Base-by-base conservation (phyloP, 2,888 invertebrate species). In the Omphaloscelis lunosa region DNA sequence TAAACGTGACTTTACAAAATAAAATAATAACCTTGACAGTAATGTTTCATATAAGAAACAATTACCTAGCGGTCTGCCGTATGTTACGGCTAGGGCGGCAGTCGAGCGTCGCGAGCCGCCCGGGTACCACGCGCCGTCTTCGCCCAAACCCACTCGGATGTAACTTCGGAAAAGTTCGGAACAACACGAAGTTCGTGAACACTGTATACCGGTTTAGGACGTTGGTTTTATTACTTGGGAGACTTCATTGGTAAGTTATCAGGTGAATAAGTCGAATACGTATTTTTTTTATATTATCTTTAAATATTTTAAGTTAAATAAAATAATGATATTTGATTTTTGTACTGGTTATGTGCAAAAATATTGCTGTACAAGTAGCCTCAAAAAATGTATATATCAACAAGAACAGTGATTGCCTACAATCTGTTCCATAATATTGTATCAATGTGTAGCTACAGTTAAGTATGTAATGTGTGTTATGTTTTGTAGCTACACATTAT, bases 151-250 rank as follows among this genome's bases (percentile, higher is more conserved):
- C 41, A 12, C 53, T 23, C 51, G 17, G 8, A n/a, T 48, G 20
- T 20, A 76, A 86, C 86, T 89, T 85, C 79, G 77, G 70, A 80
- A 88, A 88, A 89, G 84, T 86, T 87, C 77, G 63, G 45, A 70
- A 53, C 51, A 56, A 11, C n/a, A 53, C 63, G 56, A 75, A 79
- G 61, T 83, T 85, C n/a, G 27, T 66, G n/a, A 27, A 29, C 17
- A 61, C 41, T 59, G 58, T 20, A 70, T 65, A 51, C 53, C 69
- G 61, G 27, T 56, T 67, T 69, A 51, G 71, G 58, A 78, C 78
- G 61, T 75, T 78, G 20, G 61, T 65, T 72, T 65, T 39, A 63
- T 75, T 79, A 15, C 15, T 66, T 68, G 51, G 75, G 58, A 70
- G 51, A 67, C 27, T 58, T 45, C 48, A 67, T 67, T 53, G 86